Evolutionary conservation across 2,113 vertebrate genomes (phyloP).

Genomic region (Larimichthys crocea): DNA sequence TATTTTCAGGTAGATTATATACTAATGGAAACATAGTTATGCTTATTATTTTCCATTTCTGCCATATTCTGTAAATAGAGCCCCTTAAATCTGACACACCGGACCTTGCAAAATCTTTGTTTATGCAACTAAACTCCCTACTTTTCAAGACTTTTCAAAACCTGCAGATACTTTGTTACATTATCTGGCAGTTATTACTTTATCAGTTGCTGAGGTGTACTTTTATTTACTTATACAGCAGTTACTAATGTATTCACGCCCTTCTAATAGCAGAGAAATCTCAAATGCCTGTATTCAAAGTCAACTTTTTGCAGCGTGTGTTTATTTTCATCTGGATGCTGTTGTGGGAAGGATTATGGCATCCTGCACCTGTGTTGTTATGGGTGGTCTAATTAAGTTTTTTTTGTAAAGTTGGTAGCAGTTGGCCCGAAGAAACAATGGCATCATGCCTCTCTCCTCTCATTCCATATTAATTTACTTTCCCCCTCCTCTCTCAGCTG

Average conservation of each 20-base stretch:
- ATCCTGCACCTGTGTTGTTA: slow-evolving; percentile 35
- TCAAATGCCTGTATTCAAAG: not conserved
- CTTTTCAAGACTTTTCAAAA: not conserved
- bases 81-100: no score
- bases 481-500: slow-evolving; percentile 9
- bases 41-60: no score
- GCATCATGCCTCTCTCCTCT: slow-evolving; percentile 29
- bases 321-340: not conserved
- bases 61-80: no score
- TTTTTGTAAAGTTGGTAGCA: slow-evolving; percentile 30
- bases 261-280: not conserved
- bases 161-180: not conserved
- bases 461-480: slow-evolving; percentile 20
- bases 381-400: slow-evolving; percentile 43
- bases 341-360: not conserved
- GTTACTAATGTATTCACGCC: not conserved
- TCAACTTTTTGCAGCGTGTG: not conserved
- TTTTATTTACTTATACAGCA: not conserved
- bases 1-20: no score
- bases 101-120: no score
- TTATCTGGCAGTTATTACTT: not conserved
- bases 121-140: no score
- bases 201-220: not conserved
- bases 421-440: slow-evolving; percentile 34
- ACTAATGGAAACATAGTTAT: no score